A percentile compares a stretch with the other conserved stretches of the same genome.
phyloP scores from a whole-genome alignment of 2,113 vertebrate genomes.

The Psephotus haematonotus region DNA sequence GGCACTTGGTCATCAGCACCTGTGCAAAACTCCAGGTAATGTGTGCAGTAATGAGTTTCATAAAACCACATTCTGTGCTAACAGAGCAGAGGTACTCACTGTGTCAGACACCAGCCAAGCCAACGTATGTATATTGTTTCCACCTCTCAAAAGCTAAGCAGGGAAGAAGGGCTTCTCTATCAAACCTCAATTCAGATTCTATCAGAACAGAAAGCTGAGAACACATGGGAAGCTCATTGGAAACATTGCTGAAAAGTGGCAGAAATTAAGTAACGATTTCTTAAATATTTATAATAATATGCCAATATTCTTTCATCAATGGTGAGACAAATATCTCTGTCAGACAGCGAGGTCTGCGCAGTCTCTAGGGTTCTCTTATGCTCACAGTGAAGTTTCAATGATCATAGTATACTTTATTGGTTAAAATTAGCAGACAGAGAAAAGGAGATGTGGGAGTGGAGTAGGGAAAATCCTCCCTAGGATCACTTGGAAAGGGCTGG shows the following conservation, averaged over 20 bases:
- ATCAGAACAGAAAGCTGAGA: not conserved
- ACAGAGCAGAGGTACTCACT: not conserved
- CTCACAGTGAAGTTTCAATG: not conserved
- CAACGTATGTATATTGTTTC: accelerated
- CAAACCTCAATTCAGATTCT: not conserved
- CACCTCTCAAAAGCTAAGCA: not conserved
- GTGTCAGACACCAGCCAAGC: not conserved
- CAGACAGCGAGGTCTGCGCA: not conserved
- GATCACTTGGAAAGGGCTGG: not conserved
- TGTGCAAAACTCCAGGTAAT: not conserved
- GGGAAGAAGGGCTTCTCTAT: not conserved
- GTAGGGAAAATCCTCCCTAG: not conserved
- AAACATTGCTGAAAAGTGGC: not conserved
- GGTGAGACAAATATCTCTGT: not conserved
- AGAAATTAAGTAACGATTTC: not conserved
- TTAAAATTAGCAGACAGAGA: not conserved
- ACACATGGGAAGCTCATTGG: not conserved
- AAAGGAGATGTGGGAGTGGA: not conserved
- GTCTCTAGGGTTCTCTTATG: not conserved
- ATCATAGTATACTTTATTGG: not conserved
- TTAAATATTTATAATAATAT: not conserved
- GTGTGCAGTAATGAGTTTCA: not conserved
- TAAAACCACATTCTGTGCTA: not conserved
- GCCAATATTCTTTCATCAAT: not conserved
- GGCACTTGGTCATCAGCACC: not conserved